A percentile compares a stretch with the other conserved stretches of the same genome.
These are phyloP conservation scores for Acanthiza pusilla DNA, from an alignment of 2,797 vertebrate species.

Conservation along the genomic window DNA sequence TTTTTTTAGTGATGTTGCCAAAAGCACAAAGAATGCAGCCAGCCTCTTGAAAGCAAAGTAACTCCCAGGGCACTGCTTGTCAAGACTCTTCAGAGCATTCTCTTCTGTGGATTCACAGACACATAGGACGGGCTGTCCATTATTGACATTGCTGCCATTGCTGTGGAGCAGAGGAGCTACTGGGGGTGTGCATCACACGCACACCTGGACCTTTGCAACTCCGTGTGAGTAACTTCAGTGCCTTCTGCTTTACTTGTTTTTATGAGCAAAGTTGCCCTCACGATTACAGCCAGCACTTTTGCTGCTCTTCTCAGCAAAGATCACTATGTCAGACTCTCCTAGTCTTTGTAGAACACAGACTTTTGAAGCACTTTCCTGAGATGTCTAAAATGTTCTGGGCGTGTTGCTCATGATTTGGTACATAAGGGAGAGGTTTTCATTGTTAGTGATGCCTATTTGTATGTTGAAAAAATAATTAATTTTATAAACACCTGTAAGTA, in stretches of 20 bases:
- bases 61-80: slow-evolving; percentile 6
- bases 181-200: not conserved
- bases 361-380: not conserved
- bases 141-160: not conserved
- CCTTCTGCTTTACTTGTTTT: slow-evolving; percentile 6
- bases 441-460: not conserved
- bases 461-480: not conserved
- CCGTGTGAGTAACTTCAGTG: not conserved
- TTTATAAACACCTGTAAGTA: not conserved
- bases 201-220: not conserved
- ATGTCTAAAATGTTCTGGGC: not conserved
- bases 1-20: not conserved
- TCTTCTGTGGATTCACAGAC: not conserved
- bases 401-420: not conserved
- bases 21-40: not conserved
- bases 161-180: not conserved
- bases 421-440: not conserved
- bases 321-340: not conserved
- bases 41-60: not conserved
- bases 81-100: not conserved
- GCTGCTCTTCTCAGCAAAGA: not conserved
- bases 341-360: not conserved
- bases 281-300: not conserved
- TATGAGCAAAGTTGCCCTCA: not conserved
- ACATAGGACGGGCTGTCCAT: not conserved